A percentile compares a stretch with the other conserved stretches of the same genome.
These are phyloP conservation scores for Benitochromis conjunctus DNA, from an alignment of 2,113 vertebrate genomes.

Conservation along the genomic window DNA sequence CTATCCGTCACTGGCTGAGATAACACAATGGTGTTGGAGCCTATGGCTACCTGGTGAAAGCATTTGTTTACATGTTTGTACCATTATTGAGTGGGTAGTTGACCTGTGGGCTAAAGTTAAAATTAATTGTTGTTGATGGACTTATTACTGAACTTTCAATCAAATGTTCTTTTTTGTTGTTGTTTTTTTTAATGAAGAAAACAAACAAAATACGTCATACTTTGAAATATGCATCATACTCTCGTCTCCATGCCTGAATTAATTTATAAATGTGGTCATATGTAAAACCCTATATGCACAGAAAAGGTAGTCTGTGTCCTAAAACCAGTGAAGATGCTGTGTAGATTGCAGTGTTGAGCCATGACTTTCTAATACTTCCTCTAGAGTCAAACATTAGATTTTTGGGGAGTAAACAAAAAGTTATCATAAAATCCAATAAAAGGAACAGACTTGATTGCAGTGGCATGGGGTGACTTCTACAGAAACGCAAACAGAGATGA, in stretches of 20 bases:
- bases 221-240: neutral
- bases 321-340: neutral
- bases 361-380: neutral
- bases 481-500: neutral
- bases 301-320: neutral
- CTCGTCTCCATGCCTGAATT: neutral
- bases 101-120: neutral
- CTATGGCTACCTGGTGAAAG: neutral
- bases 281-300: neutral
- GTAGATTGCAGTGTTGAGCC: neutral
- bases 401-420: neutral
- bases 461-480: neutral
- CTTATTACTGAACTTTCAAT: neutral
- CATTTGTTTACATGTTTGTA: fast-evolving
- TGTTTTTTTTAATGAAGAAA: neutral
- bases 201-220: neutral
- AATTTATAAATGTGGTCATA: neutral
- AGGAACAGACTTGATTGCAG: neutral
- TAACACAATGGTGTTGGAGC: neutral
- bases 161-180: neutral
- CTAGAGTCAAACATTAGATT: neutral
- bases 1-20: neutral
- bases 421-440: fast-evolving
- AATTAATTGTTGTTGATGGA: neutral
- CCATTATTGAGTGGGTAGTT: neutral